These are phyloP conservation scores for Artibeus jamaicensis DNA, from an alignment of 2,797 vertebrate species.

Conservation along the genomic window DNA sequence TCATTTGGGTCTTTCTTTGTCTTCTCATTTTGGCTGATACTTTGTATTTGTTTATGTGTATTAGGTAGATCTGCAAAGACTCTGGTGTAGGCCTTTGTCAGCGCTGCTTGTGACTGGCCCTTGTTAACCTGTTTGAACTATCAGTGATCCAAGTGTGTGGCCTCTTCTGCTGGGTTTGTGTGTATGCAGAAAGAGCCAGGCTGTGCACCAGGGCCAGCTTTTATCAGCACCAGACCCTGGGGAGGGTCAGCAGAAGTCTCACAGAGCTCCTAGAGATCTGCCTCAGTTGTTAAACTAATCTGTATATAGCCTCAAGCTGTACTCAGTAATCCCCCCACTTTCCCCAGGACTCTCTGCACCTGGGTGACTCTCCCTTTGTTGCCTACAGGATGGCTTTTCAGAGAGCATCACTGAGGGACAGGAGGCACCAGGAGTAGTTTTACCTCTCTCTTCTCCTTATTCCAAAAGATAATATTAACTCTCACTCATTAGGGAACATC, in stretches of 20 bases:
- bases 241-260: no score
- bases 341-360: fast-evolving
- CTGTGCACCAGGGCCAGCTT: background rate
- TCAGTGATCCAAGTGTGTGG: background rate
- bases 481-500: background rate
- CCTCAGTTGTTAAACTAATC: no score
- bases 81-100: background rate
- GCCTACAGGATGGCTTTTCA: background rate
- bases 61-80: background rate
- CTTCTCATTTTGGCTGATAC: background rate
- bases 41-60: background rate
- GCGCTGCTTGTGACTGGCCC: background rate
- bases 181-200: background rate
- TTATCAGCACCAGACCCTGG: no score
- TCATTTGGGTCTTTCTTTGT: background rate
- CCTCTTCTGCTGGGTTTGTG: background rate
- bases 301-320: no score
- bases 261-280: no score
- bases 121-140: background rate
- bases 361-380: background rate
- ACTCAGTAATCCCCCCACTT: no score
- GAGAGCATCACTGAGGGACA: background rate
- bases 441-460: background rate
- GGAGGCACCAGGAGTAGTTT: background rate
- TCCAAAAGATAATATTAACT: background rate